phyloP scores from a whole-genome alignment of 2,888 invertebrate species.

The Noctua fimbriata region DNA sequence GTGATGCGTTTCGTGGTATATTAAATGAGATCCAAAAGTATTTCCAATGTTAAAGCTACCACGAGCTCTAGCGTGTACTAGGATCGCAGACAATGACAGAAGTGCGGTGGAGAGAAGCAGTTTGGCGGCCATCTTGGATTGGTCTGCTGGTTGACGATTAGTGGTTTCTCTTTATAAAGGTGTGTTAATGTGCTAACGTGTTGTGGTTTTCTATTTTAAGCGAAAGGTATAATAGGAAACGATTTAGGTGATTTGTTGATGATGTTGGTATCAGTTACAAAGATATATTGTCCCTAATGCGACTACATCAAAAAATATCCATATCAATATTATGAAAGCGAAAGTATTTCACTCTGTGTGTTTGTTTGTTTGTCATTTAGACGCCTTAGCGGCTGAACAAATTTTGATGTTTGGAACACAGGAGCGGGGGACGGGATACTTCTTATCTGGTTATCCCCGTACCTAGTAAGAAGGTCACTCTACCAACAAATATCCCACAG shows the following conservation, averaged over 20 bases:
- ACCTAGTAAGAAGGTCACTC: not conserved
- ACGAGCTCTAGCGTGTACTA: slow-evolving; percentile 22
- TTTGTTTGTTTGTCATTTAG: not conserved
- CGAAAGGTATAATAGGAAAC: slow-evolving; percentile 3
- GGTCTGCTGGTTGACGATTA: slow-evolving; percentile 3
- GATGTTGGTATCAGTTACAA: not conserved
- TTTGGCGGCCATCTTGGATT: slow-evolving; percentile 50
- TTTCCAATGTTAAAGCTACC: slow-evolving; percentile 45
- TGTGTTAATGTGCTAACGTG: slow-evolving; percentile 22
- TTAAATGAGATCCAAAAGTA: slow-evolving; percentile 55
- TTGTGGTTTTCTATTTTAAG: slow-evolving; percentile 37
- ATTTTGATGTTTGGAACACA: not conserved
- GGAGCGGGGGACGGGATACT: not conserved
- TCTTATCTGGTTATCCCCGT: not conserved
- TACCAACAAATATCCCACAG: not conserved
- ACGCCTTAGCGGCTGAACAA: not conserved
- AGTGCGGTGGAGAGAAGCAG: slow-evolving; percentile 34
- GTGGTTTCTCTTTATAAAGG: slow-evolving; percentile 23
- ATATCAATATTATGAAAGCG: not conserved
- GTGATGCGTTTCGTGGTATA: slow-evolving; percentile 65
- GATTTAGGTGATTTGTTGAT: slow-evolving; percentile 25
- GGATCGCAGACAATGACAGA: slow-evolving; percentile 20
- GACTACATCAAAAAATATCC: not conserved
- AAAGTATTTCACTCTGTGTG: not conserved
- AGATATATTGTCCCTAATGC: not conserved